These are phyloP conservation scores for Pogonomyrmex barbatus DNA, from an alignment of 1,140 invertebrate species.

Conservation along the genomic window DNA sequence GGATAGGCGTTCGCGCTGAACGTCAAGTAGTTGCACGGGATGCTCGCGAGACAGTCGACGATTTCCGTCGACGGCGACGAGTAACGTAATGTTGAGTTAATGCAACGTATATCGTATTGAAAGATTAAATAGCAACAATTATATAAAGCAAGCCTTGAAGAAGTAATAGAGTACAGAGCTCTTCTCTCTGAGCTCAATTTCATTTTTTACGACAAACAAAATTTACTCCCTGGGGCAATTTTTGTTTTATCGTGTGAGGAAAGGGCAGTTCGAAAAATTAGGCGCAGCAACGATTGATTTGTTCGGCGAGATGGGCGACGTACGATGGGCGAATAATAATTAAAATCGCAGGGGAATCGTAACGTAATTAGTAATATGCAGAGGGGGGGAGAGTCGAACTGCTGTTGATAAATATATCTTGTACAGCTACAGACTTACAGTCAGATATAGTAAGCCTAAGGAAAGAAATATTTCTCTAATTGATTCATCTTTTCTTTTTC, in stretches of 20 bases:
- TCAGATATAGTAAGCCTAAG: neutral
- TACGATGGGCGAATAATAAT: no score
- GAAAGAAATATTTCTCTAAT: neutral
- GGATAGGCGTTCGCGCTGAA: constrained; percentile 39
- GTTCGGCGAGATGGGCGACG: no score
- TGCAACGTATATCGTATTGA: neutral
- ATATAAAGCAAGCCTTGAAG: neutral
- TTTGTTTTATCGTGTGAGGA: neutral
- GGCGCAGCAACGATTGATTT: no score
- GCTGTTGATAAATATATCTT: no score
- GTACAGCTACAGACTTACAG: neutral
- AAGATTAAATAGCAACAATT: neutral
- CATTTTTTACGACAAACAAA: neutral
- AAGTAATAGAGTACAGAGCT: no score
- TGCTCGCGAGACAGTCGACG: constrained; percentile 30
- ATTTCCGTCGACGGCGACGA: constrained; percentile 11
- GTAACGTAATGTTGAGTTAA: constrained; percentile 13
- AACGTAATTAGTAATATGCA: no score
- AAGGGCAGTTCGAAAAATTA: no score
- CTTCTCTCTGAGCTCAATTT: neutral
- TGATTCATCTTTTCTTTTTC: neutral
- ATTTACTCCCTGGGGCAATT: neutral
- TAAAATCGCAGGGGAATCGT: no score
- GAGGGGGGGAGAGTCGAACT: no score
- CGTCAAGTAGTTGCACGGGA: constrained; percentile 59